Conservation (phyloP, 2,888 invertebrate species). For the Athripsodes cinereus region DNA sequence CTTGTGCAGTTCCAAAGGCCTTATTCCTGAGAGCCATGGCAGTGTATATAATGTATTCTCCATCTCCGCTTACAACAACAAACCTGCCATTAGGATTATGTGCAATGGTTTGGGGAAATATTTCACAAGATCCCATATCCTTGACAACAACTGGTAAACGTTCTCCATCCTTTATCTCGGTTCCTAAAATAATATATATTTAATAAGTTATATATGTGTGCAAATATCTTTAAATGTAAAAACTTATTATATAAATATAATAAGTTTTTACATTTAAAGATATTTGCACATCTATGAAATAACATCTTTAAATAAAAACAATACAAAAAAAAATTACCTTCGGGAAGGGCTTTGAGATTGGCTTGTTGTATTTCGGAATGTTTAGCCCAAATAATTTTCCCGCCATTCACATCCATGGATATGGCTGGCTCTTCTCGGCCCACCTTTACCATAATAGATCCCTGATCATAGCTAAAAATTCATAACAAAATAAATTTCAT, state of each 20-base stretch:
- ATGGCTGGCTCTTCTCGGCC: slow-evolving; percentile 98
- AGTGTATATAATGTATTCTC: slow-evolving; percentile 99
- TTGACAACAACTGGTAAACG: slow-evolving; percentile 90
- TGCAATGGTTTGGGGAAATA: slow-evolving; percentile 96
- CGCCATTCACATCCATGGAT: slow-evolving; percentile 97
- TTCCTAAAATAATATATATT: slow-evolving; percentile 35
- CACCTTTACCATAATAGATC: slow-evolving; percentile 92
- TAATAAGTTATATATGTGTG: background rate
- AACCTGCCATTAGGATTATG: slow-evolving; percentile 97
- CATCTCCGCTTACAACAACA: slow-evolving; percentile 95
- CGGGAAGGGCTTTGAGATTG: slow-evolving; percentile 78
- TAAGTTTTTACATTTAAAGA: background rate
- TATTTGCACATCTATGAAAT: background rate
- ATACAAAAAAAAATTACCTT: slow-evolving; percentile 43
- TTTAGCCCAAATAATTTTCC: slow-evolving; percentile 98
- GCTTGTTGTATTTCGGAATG: slow-evolving; percentile 98
- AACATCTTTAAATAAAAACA: slow-evolving; percentile 2
- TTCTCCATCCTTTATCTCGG: slow-evolving; percentile 84
- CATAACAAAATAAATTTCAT: background rate
- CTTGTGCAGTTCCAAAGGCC: slow-evolving; percentile 95
- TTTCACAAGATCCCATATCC: slow-evolving; percentile 99
- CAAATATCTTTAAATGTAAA: background rate
- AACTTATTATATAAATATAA: background rate
- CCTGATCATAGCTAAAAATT: slow-evolving; percentile 74
- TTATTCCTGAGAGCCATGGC: slow-evolving; percentile 99